Evolutionary conservation across 1,140 invertebrate species (phyloP).

Genomic region (Oscheius sp.): DNA sequence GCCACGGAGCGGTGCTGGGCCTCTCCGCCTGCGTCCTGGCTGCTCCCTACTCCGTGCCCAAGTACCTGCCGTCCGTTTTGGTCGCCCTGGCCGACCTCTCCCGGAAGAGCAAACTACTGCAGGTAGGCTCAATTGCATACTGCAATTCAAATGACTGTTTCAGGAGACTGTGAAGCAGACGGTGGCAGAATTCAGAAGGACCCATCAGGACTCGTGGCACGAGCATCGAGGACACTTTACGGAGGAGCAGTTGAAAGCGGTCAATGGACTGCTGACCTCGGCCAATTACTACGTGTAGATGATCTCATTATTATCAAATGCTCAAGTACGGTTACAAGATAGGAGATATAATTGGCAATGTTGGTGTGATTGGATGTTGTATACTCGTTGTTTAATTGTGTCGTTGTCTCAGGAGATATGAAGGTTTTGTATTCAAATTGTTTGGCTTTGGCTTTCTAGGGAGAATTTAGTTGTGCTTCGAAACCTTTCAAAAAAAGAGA

Average conservation of each 20-base stretch:
- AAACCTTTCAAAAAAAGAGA: too few species aligned
- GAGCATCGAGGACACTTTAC: constrained; percentile 82
- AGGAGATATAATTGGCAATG: too few species aligned
- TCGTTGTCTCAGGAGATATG: too few species aligned
- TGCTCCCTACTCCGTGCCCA: constrained; percentile 83
- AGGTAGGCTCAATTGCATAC: constrained; percentile 67
- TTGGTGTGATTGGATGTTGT: too few species aligned
- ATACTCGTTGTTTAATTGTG: too few species aligned
- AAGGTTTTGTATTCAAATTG: too few species aligned
- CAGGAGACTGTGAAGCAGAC: constrained; percentile 79
- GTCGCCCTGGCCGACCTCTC: constrained; percentile 73
- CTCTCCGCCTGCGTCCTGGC: constrained; percentile 82
- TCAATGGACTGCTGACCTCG: constrained; percentile 84
- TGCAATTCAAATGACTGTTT: constrained; percentile 13
- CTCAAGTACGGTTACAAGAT: too few species aligned
- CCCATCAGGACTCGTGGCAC: constrained; percentile 87
- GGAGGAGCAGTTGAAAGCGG: constrained; percentile 78
- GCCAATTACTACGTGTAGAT: constrained; percentile 75
- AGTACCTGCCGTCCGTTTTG: constrained; percentile 78
- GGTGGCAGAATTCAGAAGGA: constrained; percentile 81
- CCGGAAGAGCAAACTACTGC: constrained; percentile 81
- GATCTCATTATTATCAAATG: background rate
- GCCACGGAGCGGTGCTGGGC: constrained; percentile 80
- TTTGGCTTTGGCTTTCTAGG: too few species aligned
- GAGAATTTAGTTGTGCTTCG: too few species aligned